Base-by-base conservation (phyloP, 2,113 vertebrate species). In the Rhinolophus sinicus region DNA sequence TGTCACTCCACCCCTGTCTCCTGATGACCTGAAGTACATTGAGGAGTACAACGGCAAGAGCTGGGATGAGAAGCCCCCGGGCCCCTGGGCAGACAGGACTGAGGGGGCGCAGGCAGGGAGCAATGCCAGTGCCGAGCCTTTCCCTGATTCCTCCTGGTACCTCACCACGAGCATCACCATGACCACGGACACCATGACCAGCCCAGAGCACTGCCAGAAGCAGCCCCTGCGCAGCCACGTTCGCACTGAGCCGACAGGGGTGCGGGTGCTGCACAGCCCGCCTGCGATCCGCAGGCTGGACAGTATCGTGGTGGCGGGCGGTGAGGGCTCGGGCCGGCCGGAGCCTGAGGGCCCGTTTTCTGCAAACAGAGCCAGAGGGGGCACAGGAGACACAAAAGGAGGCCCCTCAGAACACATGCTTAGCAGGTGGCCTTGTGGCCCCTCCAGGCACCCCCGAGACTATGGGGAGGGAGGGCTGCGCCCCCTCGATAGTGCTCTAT, bases 11-110 rank as follows among this genome's bases (percentile, higher is more conserved):
- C 99, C 99, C 21, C 98, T 99, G 69, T 99, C 99, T 24, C 99
- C 99, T 0, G 99, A 99, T 64, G 99, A 99, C 98, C 99, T 99
- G 96, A 99, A 99, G 97, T 99, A 99, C 98, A 99, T 99, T 0
- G 99, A 99, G 97, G 99, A 99, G 98, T 99, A 99, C 98, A 99
- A 99, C 93, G 99, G 98, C 94, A 99, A 99, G 97, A 99, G 98
- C 95, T 99, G 99, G 99, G 99, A 99, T 92, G 98, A 98, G 50
- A 98, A 98, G 10, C 92, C 98, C 64, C 91, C 95, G 26, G 99
- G 99, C 70, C 86, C 97, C 35, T 99, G 99, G 99, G 94, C 97
- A 35, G 99, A 99, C 84, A 98, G 98, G 97, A 98, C 98, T 38
- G 99, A 99, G 94, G 97, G 22, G 30, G 98, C 98, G 85, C 98